phyloP scores from a whole-genome alignment of 2,888 invertebrate genomes.

The Clitarchus hookeri region DNA sequence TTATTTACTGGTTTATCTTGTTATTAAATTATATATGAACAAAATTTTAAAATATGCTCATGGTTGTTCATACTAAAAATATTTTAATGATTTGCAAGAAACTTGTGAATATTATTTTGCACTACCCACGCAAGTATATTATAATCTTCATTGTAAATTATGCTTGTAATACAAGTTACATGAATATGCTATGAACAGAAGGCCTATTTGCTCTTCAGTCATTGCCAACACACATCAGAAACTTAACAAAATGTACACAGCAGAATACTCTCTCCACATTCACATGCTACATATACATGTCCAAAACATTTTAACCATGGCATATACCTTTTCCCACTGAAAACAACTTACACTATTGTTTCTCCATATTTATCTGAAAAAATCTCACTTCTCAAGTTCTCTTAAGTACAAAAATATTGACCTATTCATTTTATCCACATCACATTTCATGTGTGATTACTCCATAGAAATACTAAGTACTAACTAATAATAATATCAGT shows the following conservation, averaged over 20 bases:
- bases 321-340: neutral
- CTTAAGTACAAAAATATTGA: neutral
- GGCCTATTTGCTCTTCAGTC: neutral
- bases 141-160: neutral
- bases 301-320: neutral
- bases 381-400: neutral
- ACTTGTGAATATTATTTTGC: neutral
- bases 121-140: neutral
- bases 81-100: neutral
- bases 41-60: neutral
- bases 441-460: slow-evolving; percentile 2
- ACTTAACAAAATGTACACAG: neutral
- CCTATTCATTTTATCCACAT: neutral
- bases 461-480: neutral
- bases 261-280: neutral
- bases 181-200: neutral
- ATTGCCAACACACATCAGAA: neutral
- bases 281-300: neutral
- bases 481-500: neutral
- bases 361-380: neutral
- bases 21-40: neutral
- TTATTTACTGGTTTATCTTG: neutral
- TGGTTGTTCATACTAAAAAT: neutral
- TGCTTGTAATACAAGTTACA: neutral
- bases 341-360: neutral